phyloP scores from a whole-genome alignment of 2,888 invertebrate genomes.

The Campoletis raptor region DNA sequence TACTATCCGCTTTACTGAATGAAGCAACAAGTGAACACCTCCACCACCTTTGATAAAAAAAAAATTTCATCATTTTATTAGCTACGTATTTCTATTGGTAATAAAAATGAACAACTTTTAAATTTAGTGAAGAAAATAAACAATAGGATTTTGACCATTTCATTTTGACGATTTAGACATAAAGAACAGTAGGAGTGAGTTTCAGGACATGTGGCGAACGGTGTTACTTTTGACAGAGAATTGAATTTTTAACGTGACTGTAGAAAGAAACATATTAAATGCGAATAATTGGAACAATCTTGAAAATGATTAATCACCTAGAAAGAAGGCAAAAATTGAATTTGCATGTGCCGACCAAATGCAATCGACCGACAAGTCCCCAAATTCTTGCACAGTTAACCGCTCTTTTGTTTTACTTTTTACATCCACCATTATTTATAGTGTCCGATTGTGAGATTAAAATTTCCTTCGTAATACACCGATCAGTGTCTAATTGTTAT shows the following conservation, averaged over 20 bases:
- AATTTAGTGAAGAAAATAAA: neutral
- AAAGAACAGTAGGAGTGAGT: neutral
- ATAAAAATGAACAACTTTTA: too few relatives aligned
- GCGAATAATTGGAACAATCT: neutral
- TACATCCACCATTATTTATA: constrained; percentile 23
- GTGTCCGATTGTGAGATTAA: neutral
- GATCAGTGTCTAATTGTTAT: neutral
- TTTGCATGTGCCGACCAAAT: neutral
- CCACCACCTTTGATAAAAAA: neutral
- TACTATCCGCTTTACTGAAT: neutral
- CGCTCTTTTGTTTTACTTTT: neutral
- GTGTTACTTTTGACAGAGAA: neutral
- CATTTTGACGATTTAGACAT: neutral
- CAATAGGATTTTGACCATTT: neutral
- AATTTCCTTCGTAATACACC: neutral
- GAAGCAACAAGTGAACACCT: neutral
- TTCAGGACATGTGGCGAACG: too few relatives aligned
- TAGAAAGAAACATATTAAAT: neutral
- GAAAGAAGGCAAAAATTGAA: neutral
- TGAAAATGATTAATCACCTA: constrained; percentile 32
- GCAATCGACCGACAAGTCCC: constrained; percentile 27
- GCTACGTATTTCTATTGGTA: neutral
- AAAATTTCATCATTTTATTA: neutral
- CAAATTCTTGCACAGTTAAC: constrained; percentile 25
- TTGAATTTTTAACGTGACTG: neutral